These are phyloP conservation scores for Huso huso DNA, from an alignment of 2,797 vertebrate species.

Conservation along the genomic window DNA sequence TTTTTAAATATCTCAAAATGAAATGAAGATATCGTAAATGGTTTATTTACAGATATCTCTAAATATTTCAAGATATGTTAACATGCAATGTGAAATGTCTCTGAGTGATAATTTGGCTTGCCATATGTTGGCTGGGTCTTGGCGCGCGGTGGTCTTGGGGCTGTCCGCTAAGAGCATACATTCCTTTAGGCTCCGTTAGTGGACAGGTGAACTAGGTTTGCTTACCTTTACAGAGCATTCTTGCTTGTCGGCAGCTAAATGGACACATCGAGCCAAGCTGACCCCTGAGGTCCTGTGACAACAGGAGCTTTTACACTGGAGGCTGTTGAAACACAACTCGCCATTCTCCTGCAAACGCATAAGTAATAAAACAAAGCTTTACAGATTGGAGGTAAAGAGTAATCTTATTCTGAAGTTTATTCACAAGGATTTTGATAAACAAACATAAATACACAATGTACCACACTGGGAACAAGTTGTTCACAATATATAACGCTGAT, in stretches of 20 bases:
- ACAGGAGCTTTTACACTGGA: conserved; percentile 56
- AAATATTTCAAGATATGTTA: too few relatives aligned
- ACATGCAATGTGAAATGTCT: too few relatives aligned
- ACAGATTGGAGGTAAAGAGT: neutral
- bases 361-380: neutral
- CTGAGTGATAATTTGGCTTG: too few relatives aligned
- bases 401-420: neutral
- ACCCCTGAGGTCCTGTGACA: conserved; percentile 25
- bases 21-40: too few relatives aligned
- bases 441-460: too few relatives aligned
- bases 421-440: neutral
- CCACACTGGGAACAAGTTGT: neutral
- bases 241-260: conserved; percentile 42
- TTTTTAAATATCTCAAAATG: too few relatives aligned
- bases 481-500: too few relatives aligned
- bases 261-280: conserved; percentile 48
- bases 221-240: conserved; percentile 51
- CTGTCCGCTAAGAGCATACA: neutral
- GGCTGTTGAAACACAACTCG: conserved; percentile 56
- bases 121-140: too few relatives aligned
- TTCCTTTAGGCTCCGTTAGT: too few relatives aligned
- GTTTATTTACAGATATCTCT: too few relatives aligned
- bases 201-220: neutral
- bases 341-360: conserved; percentile 36
- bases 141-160: neutral